phyloP scores from a whole-genome alignment of 1,140 invertebrate genomes.

The Lepidotrigona ventralis region DNA sequence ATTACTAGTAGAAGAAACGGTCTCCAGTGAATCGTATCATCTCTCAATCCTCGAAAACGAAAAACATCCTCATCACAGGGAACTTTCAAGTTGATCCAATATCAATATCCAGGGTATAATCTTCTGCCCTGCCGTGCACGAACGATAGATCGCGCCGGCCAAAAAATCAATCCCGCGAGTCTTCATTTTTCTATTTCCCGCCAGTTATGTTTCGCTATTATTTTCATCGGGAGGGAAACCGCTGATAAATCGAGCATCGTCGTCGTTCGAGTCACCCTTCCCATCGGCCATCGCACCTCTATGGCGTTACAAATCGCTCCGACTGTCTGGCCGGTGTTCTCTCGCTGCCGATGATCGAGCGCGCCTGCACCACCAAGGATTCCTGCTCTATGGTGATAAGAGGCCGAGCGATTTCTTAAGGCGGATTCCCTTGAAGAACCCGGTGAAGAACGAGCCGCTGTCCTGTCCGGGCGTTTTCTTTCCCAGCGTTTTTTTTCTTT shows the following conservation, averaged over 20 bases:
- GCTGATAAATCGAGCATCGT: conserved; percentile 49
- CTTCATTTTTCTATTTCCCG: conserved; percentile 52
- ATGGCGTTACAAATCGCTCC: conserved; percentile 62
- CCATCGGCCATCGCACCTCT: conserved; percentile 26
- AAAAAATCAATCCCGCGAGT: conserved; percentile 2
- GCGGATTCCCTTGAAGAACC: conserved; percentile 58
- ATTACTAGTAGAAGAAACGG: no score
- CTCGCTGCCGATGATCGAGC: conserved; percentile 68
- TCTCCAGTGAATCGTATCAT: no score
- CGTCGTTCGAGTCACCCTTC: not conserved
- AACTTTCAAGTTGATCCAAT: not conserved
- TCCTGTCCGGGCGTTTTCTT: conserved; percentile 26
- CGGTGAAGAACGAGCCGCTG: conserved; percentile 45
- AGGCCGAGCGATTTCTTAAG: conserved; percentile 61
- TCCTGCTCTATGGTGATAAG: conserved; percentile 69
- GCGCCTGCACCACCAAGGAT: conserved; percentile 62
- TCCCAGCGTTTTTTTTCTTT: not conserved
- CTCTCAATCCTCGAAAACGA: no score
- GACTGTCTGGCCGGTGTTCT: conserved; percentile 53
- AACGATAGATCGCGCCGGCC: not conserved
- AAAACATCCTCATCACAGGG: no score
- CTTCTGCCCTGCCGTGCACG: no score
- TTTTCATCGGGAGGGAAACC: conserved; percentile 33
- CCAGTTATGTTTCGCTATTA: conserved; percentile 48
- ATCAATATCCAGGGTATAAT: not conserved